Evolutionary conservation across 2,113 vertebrate genomes (phyloP).

Genomic region (Strix aluco): DNA sequence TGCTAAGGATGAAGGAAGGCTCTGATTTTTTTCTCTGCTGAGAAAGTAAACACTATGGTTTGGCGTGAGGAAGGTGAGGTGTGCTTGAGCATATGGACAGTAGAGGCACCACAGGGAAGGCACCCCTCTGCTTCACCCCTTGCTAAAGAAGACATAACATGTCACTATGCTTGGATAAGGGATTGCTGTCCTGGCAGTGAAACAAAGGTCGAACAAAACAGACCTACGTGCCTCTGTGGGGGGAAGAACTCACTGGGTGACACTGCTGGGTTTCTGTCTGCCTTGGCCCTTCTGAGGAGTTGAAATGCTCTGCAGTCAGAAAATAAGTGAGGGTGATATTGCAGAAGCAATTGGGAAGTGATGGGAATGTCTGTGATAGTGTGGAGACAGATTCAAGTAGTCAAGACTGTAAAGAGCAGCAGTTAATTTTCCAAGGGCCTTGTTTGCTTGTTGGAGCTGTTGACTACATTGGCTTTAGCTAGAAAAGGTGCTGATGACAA

Average conservation of each 20-base stretch:
- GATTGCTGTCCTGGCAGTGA: background rate
- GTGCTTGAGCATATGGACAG: background rate
- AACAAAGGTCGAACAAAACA: background rate
- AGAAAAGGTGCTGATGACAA: background rate
- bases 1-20: background rate
- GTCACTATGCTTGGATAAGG: background rate
- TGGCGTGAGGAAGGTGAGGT: background rate
- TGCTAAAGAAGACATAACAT: background rate
- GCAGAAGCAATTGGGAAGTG: background rate
- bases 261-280: background rate
- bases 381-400: background rate
- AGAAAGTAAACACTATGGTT: background rate
- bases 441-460: background rate
- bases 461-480: background rate
- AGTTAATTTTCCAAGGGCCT: background rate
- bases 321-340: background rate
- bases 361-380: background rate
- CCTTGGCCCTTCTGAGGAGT: background rate
- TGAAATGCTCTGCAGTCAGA: background rate
- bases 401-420: background rate
- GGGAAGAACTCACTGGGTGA: background rate
- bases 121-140: background rate
- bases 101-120: background rate
- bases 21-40: background rate
- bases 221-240: rapidly evolving